Evolutionary conservation across 2,888 invertebrate genomes (phyloP), one percentile per base, ranked within the genome.

Genomic region (Nemoura dubitans): DNA sequence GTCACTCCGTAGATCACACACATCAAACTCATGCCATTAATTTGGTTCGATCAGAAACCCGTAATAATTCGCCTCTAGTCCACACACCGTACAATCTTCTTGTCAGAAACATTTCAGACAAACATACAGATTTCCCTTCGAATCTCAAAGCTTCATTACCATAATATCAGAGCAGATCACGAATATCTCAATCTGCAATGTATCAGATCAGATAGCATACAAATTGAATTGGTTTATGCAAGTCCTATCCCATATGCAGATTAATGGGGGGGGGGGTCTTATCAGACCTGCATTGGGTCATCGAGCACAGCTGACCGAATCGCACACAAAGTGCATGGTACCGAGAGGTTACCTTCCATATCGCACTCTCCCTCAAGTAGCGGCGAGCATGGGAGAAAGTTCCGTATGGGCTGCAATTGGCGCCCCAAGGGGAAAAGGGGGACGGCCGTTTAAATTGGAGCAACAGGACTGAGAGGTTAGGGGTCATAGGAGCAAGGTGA

Each of bases 401-500:
- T 59, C 59, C 59, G 59, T 59, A 59, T 21, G 14, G 14, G 14
- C 59, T 59, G 59, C 59, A 59, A n/a, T n/a, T 59, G 59, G 59
- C 36, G 59, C 59, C 59, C 14, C 59, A 59, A 21, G 59, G 59
- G 59, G 78, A 26, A n/a, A 10, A 14, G 78, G 7, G 78, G 28
- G 78, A 26, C 2, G 26, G 78, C 0, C 2, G 5, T 78, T 1
- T 28, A 78, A 78, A 78, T 26, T 78, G 28, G 78, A 78, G 78
- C 78, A 78, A 10, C 78, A 27, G 28, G 25, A 28, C 28, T 27
- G 16, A n/a, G 78, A n/a, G 78, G 78, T 78, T n/a, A 26, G 26
- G 28, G 78, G 78, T 27, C 78, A 78, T 21, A 6, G 14, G 78
- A 78, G 78, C 78, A 78, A 78, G 78, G 78, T 78, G 78, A 78